phyloP scores from a whole-genome alignment of 2,113 vertebrate species.

The Leiothrix lutea region DNA sequence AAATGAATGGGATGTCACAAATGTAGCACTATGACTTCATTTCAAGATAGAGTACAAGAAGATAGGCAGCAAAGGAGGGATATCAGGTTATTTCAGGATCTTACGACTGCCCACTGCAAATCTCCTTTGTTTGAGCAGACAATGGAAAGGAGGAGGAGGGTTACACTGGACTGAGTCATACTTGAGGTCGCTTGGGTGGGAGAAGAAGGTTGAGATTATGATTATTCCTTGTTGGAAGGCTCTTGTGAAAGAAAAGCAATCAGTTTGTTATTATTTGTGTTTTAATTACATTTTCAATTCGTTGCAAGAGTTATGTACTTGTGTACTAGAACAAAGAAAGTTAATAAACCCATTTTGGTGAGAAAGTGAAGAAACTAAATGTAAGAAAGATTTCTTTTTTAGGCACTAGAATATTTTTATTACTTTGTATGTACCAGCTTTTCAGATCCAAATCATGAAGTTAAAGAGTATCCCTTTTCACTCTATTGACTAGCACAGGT shows the following conservation, averaged over 20 bases:
- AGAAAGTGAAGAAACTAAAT: background rate
- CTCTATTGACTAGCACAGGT: background rate
- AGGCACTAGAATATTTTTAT: background rate
- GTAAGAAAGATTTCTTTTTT: background rate
- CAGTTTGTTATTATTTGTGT: background rate
- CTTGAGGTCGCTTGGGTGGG: background rate
- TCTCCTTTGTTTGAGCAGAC: background rate
- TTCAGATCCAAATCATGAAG: background rate
- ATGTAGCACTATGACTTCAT: background rate
- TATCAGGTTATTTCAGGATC: background rate
- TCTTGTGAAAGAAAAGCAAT: background rate
- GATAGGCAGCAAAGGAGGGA: background rate
- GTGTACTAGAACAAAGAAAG: background rate
- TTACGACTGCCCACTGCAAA: background rate
- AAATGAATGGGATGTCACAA: conserved; percentile 53
- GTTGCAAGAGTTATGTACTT: background rate
- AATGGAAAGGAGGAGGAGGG: background rate
- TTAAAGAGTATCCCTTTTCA: background rate
- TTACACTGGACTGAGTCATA: background rate
- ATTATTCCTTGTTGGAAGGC: background rate
- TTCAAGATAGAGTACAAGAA: background rate
- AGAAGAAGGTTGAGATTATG: background rate
- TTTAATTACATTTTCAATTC: background rate
- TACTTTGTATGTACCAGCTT: background rate
- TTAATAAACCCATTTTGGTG: background rate